Conservation (phyloP, 2,888 invertebrate species). For the Mechanitis mazaeus region DNA sequence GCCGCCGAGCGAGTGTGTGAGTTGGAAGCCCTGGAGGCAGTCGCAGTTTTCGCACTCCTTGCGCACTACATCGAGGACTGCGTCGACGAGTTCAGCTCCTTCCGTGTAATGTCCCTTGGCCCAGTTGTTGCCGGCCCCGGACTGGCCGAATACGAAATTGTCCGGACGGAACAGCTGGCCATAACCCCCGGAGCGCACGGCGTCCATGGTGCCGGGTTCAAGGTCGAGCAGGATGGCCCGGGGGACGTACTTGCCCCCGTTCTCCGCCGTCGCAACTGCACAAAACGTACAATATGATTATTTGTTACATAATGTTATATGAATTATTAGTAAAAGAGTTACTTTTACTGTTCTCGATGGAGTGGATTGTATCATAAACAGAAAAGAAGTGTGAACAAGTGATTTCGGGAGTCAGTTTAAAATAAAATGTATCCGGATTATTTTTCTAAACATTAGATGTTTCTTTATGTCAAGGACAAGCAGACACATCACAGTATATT, state of each 20-base stretch:
- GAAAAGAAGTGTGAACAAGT: too few species aligned
- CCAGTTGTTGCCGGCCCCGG: constrained; percentile 79
- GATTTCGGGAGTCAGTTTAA: too few species aligned
- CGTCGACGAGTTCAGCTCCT: constrained; percentile 84
- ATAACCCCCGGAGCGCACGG: constrained; percentile 88
- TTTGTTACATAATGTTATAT: neutral
- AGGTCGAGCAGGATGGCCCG: constrained; percentile 95
- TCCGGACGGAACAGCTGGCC: constrained; percentile 95
- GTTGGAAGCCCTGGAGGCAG: constrained; percentile 91
- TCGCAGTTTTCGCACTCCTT: constrained; percentile 95
- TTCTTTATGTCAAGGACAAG: too few species aligned
- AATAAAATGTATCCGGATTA: too few species aligned
- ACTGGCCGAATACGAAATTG: constrained; percentile 90
- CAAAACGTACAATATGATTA: constrained; percentile 16
- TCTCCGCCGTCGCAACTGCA: constrained; percentile 93
- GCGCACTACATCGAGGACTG: constrained; percentile 88
- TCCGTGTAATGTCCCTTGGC: constrained; percentile 84
- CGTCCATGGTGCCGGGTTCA: constrained; percentile 98
- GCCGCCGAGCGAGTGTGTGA: constrained; percentile 84
- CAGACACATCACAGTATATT: too few species aligned
- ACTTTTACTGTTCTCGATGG: neutral
- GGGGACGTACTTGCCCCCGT: constrained; percentile 94
- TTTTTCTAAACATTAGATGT: too few species aligned
- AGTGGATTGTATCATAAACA: too few species aligned
- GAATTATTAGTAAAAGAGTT: neutral